Evolutionary conservation across 2,113 vertebrate genomes (phyloP).

Genomic region (Chrysochloris asiatica): DNA sequence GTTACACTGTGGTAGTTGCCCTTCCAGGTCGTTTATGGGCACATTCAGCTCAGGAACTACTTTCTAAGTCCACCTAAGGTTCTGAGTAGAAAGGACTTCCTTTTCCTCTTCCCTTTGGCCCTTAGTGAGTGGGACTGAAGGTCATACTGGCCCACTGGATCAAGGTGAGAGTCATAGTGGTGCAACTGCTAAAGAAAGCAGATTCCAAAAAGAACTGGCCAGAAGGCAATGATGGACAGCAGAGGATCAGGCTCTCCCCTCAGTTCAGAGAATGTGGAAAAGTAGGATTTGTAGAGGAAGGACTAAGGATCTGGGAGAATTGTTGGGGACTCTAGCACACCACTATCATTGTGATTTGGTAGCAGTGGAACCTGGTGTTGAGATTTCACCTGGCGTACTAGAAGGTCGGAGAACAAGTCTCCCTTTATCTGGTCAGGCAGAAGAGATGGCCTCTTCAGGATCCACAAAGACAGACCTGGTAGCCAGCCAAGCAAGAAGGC

Average conservation of each 20-base stretch:
- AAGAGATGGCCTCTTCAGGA: background rate
- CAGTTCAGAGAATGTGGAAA: background rate
- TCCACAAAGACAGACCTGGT: constrained; percentile 17
- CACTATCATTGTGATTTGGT: background rate
- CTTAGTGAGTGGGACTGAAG: background rate
- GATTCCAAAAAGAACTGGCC: background rate
- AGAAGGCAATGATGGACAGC: background rate
- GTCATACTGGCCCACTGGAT: background rate
- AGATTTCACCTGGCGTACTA: background rate
- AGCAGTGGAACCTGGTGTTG: background rate
- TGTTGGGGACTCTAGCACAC: background rate
- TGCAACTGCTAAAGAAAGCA: background rate
- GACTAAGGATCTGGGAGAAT: background rate
- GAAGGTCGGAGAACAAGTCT: constrained; percentile 23
- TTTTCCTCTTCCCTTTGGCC: background rate
- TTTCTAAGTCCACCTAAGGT: background rate
- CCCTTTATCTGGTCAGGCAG: constrained; percentile 1
- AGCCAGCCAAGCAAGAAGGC: background rate
- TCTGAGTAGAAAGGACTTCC: background rate
- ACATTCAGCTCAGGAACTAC: background rate
- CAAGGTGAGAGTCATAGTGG: background rate
- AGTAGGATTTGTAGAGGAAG: background rate
- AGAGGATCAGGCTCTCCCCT: background rate
- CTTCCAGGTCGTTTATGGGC: background rate
- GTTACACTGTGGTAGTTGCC: background rate